phyloP scores from a whole-genome alignment of 2,888 invertebrate species.

The Drosophila barbarae region DNA sequence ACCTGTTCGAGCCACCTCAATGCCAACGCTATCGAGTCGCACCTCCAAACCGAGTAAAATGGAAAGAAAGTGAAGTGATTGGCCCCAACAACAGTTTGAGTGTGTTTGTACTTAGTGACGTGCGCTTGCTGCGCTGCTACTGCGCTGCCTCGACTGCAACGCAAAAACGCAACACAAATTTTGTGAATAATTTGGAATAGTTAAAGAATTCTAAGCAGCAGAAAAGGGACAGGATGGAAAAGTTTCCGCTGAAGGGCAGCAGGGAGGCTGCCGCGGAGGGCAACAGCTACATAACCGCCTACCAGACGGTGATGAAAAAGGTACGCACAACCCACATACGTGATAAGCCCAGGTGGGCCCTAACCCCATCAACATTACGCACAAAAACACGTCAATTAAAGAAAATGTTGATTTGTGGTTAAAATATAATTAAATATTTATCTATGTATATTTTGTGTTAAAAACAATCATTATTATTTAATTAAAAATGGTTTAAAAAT shows the following conservation, averaged over 20 bases:
- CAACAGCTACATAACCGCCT: constrained; percentile 81
- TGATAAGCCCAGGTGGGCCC: constrained; percentile 35
- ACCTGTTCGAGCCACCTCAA: constrained; percentile 10
- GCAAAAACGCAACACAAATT: constrained; percentile 44
- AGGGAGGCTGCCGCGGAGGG: constrained; percentile 80
- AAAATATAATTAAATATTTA: too few relatives aligned
- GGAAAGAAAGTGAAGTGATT: constrained; percentile 50
- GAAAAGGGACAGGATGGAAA: constrained; percentile 82
- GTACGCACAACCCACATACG: constrained; percentile 76
- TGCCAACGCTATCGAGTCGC: constrained; percentile 8
- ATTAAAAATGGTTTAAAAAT: too few relatives aligned
- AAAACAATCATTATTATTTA: too few relatives aligned
- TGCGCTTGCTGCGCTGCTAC: constrained; percentile 52
- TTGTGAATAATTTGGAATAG: constrained; percentile 6
- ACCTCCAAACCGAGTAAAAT: constrained; percentile 51
- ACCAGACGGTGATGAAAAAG: constrained; percentile 84
- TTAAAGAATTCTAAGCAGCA: constrained; percentile 14
- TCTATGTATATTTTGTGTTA: too few relatives aligned
- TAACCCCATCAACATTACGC: constrained; percentile 14
- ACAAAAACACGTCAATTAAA: background rate
- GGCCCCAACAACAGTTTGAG: constrained; percentile 54
- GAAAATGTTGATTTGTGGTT: background rate
- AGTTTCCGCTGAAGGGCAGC: constrained; percentile 85
- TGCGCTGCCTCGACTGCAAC: constrained; percentile 55
- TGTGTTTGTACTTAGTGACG: constrained; percentile 54